Evolutionary conservation across 2,797 vertebrate species (phyloP), one percentile per base, ranked within the genome.

Genomic region (Danio kyathit): DNA sequence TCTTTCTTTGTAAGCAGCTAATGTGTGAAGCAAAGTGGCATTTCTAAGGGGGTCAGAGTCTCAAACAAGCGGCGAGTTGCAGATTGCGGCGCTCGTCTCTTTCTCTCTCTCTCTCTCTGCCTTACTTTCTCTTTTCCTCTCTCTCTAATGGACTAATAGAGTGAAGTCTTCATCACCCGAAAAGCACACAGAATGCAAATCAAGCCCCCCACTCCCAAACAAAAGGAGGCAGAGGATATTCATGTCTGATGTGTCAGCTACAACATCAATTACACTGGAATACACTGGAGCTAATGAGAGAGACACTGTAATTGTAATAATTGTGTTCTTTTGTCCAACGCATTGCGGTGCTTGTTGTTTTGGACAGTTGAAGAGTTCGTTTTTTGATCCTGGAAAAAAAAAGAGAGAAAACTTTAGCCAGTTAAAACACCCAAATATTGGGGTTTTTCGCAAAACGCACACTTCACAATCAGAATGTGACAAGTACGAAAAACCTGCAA

Each of bases 21-120:
- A 93, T 96, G 92, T 95, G 96, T 95, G 95, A 96, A 95, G 95
- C 95, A 96, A 96, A 96, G 95, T 96, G 96, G 95, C 94, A 94
- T 96, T 96, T 96, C 95, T 94, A 94, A 95, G 95, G 82, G 95
- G 84, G 95, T 96, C 95, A 96, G 95, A 96, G 95, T 96, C 95
- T 96, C 95, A 96, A 96, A 96, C 95, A 95, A 95, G 81, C 82
- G 63, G 79, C 38, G 83, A 88, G 87, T 83, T 86, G 79, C 80
- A 85, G 85, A 86, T 85, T 85, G 84, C 80, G 60, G 83, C 67
- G 74, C 76, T 86, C 59, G 46, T 80, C 77, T 81, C 79, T 79
- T 52, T 74, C 74, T 79, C 64, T 51, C 57, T 70, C 73, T 72
- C 60, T 83, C 70, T 43, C 71, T 75, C 78, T 63, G 12, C 10